Evolutionary conservation across 2,888 invertebrate species (phyloP).

Genomic region (Ganaspis brasiliensis): DNA sequence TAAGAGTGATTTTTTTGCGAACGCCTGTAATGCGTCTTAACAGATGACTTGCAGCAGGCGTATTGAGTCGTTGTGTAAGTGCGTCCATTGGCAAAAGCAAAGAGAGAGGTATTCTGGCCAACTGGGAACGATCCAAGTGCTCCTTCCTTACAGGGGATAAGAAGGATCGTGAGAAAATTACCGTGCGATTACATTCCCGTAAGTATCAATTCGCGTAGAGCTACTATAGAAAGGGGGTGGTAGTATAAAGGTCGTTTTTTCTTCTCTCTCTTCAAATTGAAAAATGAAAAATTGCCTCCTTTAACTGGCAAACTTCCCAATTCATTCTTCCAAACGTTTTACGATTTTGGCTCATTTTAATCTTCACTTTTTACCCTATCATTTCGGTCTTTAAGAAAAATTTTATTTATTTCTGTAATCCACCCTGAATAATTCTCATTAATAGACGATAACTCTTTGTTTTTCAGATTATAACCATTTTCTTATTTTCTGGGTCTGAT

Average conservation of each 20-base stretch:
- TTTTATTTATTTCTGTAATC: too few relatives aligned
- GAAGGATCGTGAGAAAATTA: slow-evolving; percentile 74
- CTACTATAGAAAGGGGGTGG: slow-evolving; percentile 9
- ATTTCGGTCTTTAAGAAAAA: too few relatives aligned
- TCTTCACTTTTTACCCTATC: too few relatives aligned
- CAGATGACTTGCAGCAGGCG: slow-evolving; percentile 30
- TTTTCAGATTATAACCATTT: too few relatives aligned
- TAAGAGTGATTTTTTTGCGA: background rate
- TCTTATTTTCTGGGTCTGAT: too few relatives aligned
- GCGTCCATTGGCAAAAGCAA: slow-evolving; percentile 58
- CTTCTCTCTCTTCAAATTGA: slow-evolving; percentile 63
- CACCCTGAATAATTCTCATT: too few relatives aligned
- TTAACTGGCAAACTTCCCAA: slow-evolving; percentile 72
- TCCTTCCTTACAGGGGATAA: slow-evolving; percentile 62
- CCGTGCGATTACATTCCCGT: slow-evolving; percentile 72
- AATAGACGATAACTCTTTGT: too few relatives aligned
- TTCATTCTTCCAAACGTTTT: too few relatives aligned
- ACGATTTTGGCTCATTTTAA: too few relatives aligned
- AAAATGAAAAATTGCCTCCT: slow-evolving; percentile 64
- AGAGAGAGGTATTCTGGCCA: slow-evolving; percentile 71
- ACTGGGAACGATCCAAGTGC: slow-evolving; percentile 75
- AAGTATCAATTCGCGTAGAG: slow-evolving; percentile 54
- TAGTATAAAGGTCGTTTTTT: slow-evolving; percentile 46
- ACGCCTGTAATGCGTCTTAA: slow-evolving; percentile 20
- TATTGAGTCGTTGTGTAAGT: slow-evolving; percentile 37